A percentile compares a stretch with the other conserved stretches of the same genome.
phyloP scores from a whole-genome alignment of 2,888 invertebrate species.

The Acanthopleura granulata region DNA sequence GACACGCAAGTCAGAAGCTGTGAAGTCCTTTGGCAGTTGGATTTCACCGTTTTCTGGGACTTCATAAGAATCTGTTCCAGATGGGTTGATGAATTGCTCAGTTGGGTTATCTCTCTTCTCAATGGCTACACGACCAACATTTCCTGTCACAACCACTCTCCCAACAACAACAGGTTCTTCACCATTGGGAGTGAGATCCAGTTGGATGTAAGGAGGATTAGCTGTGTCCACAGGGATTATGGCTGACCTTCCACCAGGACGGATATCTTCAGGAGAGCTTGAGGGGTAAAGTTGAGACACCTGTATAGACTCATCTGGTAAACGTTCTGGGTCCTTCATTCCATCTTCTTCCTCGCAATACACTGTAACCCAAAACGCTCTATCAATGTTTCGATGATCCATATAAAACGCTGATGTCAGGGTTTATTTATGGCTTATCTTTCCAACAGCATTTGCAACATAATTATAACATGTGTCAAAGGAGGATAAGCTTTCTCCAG shows the following conservation, averaged over 20 bases:
- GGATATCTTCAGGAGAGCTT: slow-evolving; percentile 2
- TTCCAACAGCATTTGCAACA: too few relatives aligned
- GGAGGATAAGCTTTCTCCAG: too few relatives aligned
- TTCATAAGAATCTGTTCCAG: not conserved
- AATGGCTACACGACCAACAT: slow-evolving; percentile 3
- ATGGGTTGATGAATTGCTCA: not conserved
- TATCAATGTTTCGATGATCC: too few relatives aligned
- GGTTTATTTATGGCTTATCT: too few relatives aligned
- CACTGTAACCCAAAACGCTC: too few relatives aligned
- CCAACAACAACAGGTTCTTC: not conserved
- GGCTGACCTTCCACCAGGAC: slow-evolving; percentile 3
- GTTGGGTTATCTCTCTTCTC: not conserved
- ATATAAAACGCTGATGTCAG: too few relatives aligned
- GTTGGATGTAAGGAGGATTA: not conserved
- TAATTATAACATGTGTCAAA: too few relatives aligned
- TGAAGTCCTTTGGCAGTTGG: not conserved
- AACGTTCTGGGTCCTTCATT: not conserved
- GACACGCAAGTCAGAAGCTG: not conserved
- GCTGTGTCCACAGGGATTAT: not conserved
- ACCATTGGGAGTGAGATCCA: slow-evolving; percentile 7
- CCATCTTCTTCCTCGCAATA: slow-evolving; percentile 15
- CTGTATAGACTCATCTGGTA: not conserved
- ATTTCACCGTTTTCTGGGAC: not conserved
- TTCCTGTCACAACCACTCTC: not conserved
- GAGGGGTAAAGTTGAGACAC: not conserved